phyloP scores from a whole-genome alignment of 2,888 invertebrate species.

The Papilio elwesi region DNA sequence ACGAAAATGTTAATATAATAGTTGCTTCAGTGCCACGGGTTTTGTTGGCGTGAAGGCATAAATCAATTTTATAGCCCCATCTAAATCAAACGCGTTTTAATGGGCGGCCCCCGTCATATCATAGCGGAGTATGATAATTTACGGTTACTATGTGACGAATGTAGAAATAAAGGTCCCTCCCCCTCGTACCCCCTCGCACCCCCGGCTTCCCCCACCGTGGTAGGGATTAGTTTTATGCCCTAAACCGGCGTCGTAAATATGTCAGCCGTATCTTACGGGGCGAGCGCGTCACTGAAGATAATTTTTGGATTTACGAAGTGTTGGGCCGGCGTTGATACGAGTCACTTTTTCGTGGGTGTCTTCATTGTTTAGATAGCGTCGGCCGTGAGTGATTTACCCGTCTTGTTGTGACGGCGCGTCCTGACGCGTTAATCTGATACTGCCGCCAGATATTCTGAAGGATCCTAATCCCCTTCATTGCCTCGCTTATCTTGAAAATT shows the following conservation, averaged over 20 bases:
- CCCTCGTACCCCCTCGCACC: constrained; percentile 54
- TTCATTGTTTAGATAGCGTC: constrained; percentile 55
- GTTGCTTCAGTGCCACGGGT: constrained; percentile 83
- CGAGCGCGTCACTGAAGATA: constrained; percentile 70
- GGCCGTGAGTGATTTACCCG: constrained; percentile 39
- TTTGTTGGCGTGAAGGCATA: constrained; percentile 85
- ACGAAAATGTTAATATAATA: constrained; percentile 85
- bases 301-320: constrained; percentile 79
- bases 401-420: constrained; percentile 37
- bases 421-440: constrained; percentile 33
- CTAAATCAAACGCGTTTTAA: constrained; percentile 86
- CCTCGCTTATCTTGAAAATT: constrained; percentile 17
- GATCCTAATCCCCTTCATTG: constrained; percentile 25
- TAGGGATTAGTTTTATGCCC: constrained; percentile 81
- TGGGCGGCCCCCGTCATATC: constrained; percentile 85
- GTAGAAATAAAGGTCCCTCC: constrained; percentile 82
- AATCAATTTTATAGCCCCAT: constrained; percentile 85
- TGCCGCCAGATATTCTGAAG: constrained; percentile 18
- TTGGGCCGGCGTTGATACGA: constrained; percentile 48
- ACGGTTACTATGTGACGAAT: constrained; percentile 85
- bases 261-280: constrained; percentile 78
- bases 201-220: constrained; percentile 50
- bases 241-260: constrained; percentile 82
- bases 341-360: constrained; percentile 50
- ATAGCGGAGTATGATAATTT: constrained; percentile 85